Conservation (phyloP, 2,113 vertebrate species). For the Boleophthalmus pectinirostris region DNA sequence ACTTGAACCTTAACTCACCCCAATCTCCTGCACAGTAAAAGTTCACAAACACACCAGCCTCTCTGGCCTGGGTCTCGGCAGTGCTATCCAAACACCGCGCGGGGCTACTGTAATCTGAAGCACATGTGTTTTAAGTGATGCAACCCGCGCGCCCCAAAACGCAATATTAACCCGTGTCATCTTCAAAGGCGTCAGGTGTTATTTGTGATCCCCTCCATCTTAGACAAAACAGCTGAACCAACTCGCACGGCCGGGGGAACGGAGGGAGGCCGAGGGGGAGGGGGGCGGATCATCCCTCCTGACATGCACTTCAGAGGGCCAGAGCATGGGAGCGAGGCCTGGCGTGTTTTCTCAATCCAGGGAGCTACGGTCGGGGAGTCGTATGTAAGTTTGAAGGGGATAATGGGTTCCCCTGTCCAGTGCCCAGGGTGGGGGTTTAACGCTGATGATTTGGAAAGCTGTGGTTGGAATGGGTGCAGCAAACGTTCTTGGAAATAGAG, state of each 20-base stretch:
- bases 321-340: slow-evolving; percentile 25
- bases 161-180: slow-evolving; percentile 65
- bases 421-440: slow-evolving; percentile 10
- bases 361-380: slow-evolving; percentile 13
- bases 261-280: not conserved
- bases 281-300: not conserved
- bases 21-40: not conserved
- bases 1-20: not conserved
- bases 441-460: not conserved
- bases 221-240: slow-evolving; percentile 68
- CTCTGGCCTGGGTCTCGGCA: slow-evolving; percentile 31
- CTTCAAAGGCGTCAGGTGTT: slow-evolving; percentile 70
- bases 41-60: slow-evolving; percentile 12
- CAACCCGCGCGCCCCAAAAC: slow-evolving; percentile 31
- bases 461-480: not conserved
- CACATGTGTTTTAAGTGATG: slow-evolving; percentile 70
- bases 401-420: slow-evolving; percentile 59
- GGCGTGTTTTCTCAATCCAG: slow-evolving; percentile 35
- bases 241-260: slow-evolving; percentile 16
- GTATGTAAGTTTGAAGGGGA: slow-evolving; percentile 37
- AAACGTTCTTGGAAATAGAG: not conserved
- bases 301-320: slow-evolving; percentile 21
- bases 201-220: slow-evolving; percentile 54
- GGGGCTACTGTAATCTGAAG: slow-evolving; percentile 53
- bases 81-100: slow-evolving; percentile 45